Base-by-base conservation (phyloP, 2,888 invertebrate genomes). In the Drosophila bunnanda region DNA sequence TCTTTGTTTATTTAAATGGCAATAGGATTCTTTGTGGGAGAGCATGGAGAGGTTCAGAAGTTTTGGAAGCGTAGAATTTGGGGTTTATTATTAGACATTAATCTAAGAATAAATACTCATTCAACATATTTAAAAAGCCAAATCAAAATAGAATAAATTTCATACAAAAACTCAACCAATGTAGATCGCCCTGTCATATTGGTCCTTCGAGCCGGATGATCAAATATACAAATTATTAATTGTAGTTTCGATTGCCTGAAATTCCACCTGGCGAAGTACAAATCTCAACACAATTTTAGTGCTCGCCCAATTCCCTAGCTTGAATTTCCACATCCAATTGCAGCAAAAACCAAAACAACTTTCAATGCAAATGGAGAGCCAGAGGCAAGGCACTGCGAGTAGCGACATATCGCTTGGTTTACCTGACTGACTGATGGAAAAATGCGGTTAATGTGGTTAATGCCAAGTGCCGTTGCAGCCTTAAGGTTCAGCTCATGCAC, bases 291-390 rank as follows among this genome's bases (percentile, higher is more conserved):
- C n/a, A 44, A 60, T 43, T 20, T 44, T 8, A 60, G 44, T 30
- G 32, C 43, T 60, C 17, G 6, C 20, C 20, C 41, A 41, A 36
- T 38, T 60, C 38, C 41, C 53, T 41, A 13, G 66, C 38, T 44
- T 28, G 32, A 43, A 54, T 71, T 80, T 87, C 75, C 67, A 39
- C 73, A 77, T 88, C 77, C 72, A 62, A 73, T 76, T 62, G 52
- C 39, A 57, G 34, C 20, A 46, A 41, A 58, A 58, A 70, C 56
- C 60, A 43, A 71, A 66, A 76, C 76, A 77, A 76, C 84, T 88
- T 84, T 84, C 84, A 86, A 88, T 84, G 89, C 84, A 86, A 87
- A 83, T 83, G 76, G 61, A 70, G 65, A 36, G 36, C 61, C 46
- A 25, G 39, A 61, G 25, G 66, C 62, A 46, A n/a, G 25, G 25